phyloP scores from a whole-genome alignment of 2,113 vertebrate species.

The Circaetus gallicus region DNA sequence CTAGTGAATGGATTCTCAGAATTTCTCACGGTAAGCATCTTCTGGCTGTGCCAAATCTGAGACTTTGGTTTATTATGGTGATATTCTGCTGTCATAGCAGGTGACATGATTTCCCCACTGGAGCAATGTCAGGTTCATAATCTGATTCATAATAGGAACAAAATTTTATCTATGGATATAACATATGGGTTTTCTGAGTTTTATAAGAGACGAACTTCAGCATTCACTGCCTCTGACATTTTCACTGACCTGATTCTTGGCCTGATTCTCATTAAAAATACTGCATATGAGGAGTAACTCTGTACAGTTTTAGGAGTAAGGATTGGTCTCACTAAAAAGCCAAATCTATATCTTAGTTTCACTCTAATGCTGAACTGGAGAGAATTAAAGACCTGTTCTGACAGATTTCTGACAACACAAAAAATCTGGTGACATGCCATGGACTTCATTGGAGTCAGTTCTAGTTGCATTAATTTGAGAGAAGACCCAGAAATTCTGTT shows the following conservation, averaged over 20 bases:
- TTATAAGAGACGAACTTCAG: fast-evolving
- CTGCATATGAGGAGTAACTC: not conserved
- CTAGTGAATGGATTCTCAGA: not conserved
- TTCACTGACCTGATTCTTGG: not conserved
- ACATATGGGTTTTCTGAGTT: not conserved
- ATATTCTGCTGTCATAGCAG: not conserved
- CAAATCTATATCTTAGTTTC: not conserved
- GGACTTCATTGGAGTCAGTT: not conserved
- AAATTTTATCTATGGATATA: not conserved
- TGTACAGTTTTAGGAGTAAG: not conserved
- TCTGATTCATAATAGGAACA: not conserved
- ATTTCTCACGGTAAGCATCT: not conserved
- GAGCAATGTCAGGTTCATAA: not conserved
- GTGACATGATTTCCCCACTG: not conserved
- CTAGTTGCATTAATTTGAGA: not conserved
- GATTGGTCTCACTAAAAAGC: not conserved
- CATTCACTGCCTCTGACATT: not conserved
- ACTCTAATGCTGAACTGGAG: not conserved
- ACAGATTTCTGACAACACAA: not conserved
- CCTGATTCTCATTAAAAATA: not conserved
- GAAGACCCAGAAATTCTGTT: not conserved
- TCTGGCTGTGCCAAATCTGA: not conserved
- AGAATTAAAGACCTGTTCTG: not conserved
- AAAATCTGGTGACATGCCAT: not conserved
- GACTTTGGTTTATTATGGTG: not conserved